Evolutionary conservation across 2,113 vertebrate species (phyloP), one percentile per base, ranked within the genome.

Genomic region (Syngnathoides biaculeatus): DNA sequence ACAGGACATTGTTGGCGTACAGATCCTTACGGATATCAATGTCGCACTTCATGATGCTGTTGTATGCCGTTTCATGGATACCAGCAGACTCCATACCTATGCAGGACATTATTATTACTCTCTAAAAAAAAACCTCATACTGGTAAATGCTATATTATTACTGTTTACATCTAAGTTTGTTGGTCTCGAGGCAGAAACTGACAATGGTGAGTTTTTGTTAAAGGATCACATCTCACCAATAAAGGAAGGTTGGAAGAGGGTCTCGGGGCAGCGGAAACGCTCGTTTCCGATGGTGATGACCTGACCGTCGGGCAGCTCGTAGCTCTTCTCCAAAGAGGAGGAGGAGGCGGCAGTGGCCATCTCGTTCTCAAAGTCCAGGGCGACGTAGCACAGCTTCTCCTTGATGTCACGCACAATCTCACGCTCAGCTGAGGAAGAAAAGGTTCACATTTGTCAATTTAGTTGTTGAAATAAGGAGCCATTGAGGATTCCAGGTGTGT

Each of bases 281-380:
- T 99, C 97, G 0, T 99, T 99, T 75, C 97, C 97, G 0, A 99
- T 99, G 88, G 97, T 99, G 93, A 98, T 99, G 86, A 99, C 96
- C 89, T 98, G 97, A 27, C 97, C 97, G 0, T 99, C 97, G 0
- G 97, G 97, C 42, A 99, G 90, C 90, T 98, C 97, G 0, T 99
- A 98, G 91, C 95, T 98, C 90, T 99, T 99, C 91, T 99, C 97
- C 90, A 99, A 91, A 8, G 97, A 98, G 72, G 97, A 99, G 27
- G 96, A 98, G n/a, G 97, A 97, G 68, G 96, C 96, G 0, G 97
- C 97, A 0, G 96, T 98, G 78, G 96, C 96, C 97, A 99, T 99
- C 90, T 99, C 97, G 0, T 98, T 94, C 91, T 99, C 97, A 8
- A 99, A 99, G 93, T 98, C 97, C 57, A 99, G 92, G 12, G 97